Percentiles rank a stretch among this genome's conserved stretches.
Evolutionary conservation across 2,888 invertebrate species (phyloP).

Genomic region (Phrixothrix hirtus): DNA sequence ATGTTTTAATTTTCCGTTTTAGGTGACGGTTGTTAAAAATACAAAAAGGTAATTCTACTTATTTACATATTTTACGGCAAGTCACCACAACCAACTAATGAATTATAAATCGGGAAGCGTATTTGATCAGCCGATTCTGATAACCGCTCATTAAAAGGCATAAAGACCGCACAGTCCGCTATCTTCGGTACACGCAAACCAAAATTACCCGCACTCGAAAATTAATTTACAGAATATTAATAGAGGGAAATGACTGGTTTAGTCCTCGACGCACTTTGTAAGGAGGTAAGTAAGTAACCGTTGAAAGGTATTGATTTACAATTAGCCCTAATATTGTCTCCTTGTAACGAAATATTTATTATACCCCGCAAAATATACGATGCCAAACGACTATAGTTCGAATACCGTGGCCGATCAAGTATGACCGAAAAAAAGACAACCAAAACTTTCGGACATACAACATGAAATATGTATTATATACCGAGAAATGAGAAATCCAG

Average conservation of each 20-base stretch:
- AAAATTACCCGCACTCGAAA: slow-evolving; percentile 52
- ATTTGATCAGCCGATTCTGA: slow-evolving; percentile 53
- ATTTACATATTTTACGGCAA: slow-evolving; percentile 23
- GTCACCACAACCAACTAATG: slow-evolving; percentile 34
- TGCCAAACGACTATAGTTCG: slow-evolving; percentile 4
- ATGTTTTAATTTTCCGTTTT: slow-evolving; percentile 14
- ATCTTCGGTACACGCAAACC: slow-evolving; percentile 51
- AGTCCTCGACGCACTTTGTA: slow-evolving; percentile 48
- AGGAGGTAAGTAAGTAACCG: slow-evolving; percentile 54
- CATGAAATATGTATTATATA: slow-evolving; percentile 34
- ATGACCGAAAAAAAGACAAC: slow-evolving; percentile 21
- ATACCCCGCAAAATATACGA: neutral
- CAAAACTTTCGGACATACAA: slow-evolving; percentile 24
- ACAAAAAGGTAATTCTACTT: slow-evolving; percentile 19
- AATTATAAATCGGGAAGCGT: slow-evolving; percentile 48
- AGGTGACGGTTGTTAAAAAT: slow-evolving; percentile 2
- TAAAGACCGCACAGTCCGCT: slow-evolving; percentile 50
- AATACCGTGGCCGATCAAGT: slow-evolving; percentile 13
- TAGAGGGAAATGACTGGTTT: slow-evolving; percentile 55
- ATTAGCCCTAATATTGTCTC: slow-evolving; percentile 46
- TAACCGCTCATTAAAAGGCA: slow-evolving; percentile 53
- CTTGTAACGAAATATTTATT: slow-evolving; percentile 26
- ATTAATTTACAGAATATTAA: slow-evolving; percentile 57
- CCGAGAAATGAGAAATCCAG: slow-evolving; percentile 33
- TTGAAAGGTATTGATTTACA: slow-evolving; percentile 55